Evolutionary conservation across 2,797 vertebrate genomes (phyloP), one percentile per base, ranked within the genome.

Genomic region (Acanthis flammea): DNA sequence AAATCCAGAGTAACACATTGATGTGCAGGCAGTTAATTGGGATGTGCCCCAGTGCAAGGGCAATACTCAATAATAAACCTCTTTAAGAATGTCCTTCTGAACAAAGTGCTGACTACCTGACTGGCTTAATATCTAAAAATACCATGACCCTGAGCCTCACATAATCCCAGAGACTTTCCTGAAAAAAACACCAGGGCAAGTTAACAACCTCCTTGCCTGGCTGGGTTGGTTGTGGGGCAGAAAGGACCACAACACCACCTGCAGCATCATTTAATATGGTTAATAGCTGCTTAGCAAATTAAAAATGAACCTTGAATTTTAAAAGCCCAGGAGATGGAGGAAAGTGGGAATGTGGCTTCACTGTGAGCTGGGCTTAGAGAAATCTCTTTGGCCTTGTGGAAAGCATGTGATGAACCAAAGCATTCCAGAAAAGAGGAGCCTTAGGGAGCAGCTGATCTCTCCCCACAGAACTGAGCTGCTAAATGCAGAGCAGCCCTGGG

Each of bases 31-130:
- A 86, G 62, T 84, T 95, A 90, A 78, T 22, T 73, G 82, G 70
- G 80, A 86, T 35, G 42, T 81, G 58, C 35, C 77, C 41, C 71
- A 73, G 51, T 57, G 67, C 94, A 95, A 97, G 93, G 86, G 86
- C 90, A 93, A 76, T 51, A 86, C 14, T 68, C 3, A 2, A n/a
- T 80, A 95, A 80, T 75, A 88, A 94, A 80, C 51, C 58, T 63
- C 63, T 84, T 75, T 10, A 94, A 39, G 30, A 94, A 73, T 1
- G 22, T 60, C 85, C 54, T 93, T 87, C 72, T 89, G 47, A 87
- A 68, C 1, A 3, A 57, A 35, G 60, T 86, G 51, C 35, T 90
- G 45, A 45, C 88, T 92, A 55, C 31, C 31, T 67, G 47, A 33
- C 51, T 55, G 37, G 5, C 6, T 92, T 78, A 72, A 68, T 78